Base-by-base conservation (phyloP, 2,888 invertebrate species). In the Lysandra bellargus region DNA sequence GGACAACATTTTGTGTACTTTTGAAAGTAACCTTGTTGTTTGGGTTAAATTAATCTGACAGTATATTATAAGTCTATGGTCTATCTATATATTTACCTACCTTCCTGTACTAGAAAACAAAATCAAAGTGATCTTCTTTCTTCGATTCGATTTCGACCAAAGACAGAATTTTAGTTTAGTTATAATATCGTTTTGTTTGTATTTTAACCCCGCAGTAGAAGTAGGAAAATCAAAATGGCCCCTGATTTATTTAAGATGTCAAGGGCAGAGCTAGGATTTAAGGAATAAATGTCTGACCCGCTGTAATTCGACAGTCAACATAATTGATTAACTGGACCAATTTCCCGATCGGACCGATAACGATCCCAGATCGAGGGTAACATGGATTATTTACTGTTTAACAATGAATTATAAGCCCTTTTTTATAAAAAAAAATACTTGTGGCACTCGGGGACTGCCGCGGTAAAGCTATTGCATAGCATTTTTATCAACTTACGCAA, bases 231-330 rank as follows among this genome's bases (percentile, higher is more conserved):
- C 14, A 49, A 44, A 75, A 75, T 75, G 37, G 49, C 12, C 49
- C 5, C 23, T 49, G 75, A 76, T 76, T 76, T 76, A 76, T 57
- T 76, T 57, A 33, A 76, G 49, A 57, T 76, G 53, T 76, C 76
- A 76, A 49, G 53, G 76, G 57, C 57, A 76, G 53, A 33, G 30
- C 49, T 76, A 30, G 57, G 23, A 76, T 53, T 76, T 57, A 76
- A 76, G 76, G 53, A 75, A 76, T 76, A 57, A 76, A 76, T 76
- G 76, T 76, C 57, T 30, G 49, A 57, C 57, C 76, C 76, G 76
- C 57, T 76, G 76, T 76, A 76, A 76, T 76, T 76, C 76, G 76
- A 76, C 76, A 76, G 76, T 76, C 76, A 30, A 76, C 76, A 76
- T 76, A 76, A 76, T 76, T 76, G 76, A 76, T 76, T 30, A 76